Percentiles rank a stretch among this genome's conserved stretches.
Evolutionary conservation across 2,888 invertebrate species (phyloP).

Genomic region (Esperia sulphurella): DNA sequence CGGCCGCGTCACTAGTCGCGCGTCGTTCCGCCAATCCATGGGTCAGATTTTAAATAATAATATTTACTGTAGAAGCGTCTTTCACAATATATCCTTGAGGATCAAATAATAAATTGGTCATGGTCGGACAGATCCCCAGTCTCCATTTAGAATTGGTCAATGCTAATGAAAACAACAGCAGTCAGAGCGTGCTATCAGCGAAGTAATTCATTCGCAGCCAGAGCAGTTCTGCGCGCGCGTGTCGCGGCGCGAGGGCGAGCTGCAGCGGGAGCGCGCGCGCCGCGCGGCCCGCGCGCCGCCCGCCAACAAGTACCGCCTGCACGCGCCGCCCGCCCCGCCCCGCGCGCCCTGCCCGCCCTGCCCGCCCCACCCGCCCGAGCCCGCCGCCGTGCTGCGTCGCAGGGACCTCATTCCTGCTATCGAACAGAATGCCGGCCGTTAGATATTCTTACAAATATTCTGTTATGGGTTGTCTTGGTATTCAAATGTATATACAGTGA

Average conservation of each 20-base stretch:
- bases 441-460: no score
- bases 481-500: no score
- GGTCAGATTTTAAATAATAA: constrained; percentile 20
- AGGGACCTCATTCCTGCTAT: constrained; percentile 38
- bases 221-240: constrained; percentile 27
- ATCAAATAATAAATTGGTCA: no score
- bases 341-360: no score
- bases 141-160: no score
- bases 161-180: no score
- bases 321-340: constrained; percentile 2
- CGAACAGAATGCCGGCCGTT: constrained; percentile 30
- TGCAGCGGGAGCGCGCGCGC: constrained; percentile 39
- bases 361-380: constrained; percentile 13
- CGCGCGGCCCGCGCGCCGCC: constrained; percentile 32
- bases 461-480: no score
- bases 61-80: constrained; percentile 15
- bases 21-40: no score
- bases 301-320: constrained; percentile 41
- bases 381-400: constrained; percentile 26
- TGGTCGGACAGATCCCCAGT: no score
- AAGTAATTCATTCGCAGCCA: no score
- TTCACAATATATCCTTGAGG: no score
- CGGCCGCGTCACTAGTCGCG: not conserved
- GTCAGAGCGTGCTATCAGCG: no score
- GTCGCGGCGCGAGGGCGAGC: constrained; percentile 28